Percentiles rank a stretch among this genome's conserved stretches.
Evolutionary conservation across 2,797 vertebrate species (phyloP).

Genomic region (Sitta carolinensis): DNA sequence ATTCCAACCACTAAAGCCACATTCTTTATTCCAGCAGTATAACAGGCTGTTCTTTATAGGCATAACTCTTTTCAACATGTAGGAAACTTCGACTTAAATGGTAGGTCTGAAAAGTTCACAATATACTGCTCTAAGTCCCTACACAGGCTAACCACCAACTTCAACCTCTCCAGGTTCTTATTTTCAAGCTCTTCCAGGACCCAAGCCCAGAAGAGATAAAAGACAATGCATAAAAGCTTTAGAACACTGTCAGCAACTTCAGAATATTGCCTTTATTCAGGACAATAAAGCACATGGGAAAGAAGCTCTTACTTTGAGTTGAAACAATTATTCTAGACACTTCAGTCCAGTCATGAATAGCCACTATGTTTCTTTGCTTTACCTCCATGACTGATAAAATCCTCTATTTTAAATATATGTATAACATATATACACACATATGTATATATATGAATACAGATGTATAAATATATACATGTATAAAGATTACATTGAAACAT

Average conservation of each 20-base stretch:
- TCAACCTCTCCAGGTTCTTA: not conserved
- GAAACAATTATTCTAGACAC: not conserved
- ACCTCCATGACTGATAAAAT: not conserved
- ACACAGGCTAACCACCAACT: not conserved
- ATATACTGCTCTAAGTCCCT: not conserved
- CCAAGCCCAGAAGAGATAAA: not conserved
- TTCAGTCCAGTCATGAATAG: not conserved
- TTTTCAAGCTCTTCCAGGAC: not conserved
- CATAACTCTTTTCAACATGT: not conserved
- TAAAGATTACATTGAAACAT: not conserved
- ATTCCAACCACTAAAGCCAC: not conserved
- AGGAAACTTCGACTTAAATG: not conserved
- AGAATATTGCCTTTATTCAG: not conserved
- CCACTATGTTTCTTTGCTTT: not conserved
- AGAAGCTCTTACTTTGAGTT: not conserved
- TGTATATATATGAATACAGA: fast-evolving
- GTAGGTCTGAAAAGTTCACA: no score
- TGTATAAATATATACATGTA: not conserved
- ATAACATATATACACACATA: not conserved
- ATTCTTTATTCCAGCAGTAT: not conserved
- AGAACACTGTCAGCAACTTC: not conserved
- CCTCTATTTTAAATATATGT: not conserved
- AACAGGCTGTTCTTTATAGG: not conserved
- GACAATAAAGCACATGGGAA: not conserved
- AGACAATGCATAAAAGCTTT: not conserved